A percentile compares a stretch with the other conserved stretches of the same genome.
phyloP scores from a whole-genome alignment of 2,113 vertebrate species.

The Reinhardtius hippoglossoides region DNA sequence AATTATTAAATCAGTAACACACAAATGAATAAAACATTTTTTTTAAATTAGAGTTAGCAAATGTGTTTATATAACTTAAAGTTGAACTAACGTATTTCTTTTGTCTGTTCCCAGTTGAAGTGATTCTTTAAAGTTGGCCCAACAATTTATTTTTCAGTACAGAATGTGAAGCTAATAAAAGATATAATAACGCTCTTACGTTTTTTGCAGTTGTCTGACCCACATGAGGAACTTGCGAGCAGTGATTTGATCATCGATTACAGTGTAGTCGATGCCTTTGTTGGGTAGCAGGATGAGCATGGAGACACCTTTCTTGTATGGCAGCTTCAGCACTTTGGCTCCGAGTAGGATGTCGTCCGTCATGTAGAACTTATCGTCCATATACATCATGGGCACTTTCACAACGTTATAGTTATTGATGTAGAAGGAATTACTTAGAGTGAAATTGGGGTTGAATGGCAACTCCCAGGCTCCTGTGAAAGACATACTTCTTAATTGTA shows the following conservation, averaged over 20 bases:
- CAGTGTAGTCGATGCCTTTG: conserved; percentile 83
- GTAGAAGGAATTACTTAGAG: conserved; percentile 83
- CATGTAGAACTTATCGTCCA: conserved; percentile 79
- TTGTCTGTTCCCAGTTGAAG: too few relatives aligned
- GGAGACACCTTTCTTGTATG: conserved; percentile 86
- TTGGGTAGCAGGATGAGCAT: conserved; percentile 92
- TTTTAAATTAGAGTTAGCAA: too few relatives aligned
- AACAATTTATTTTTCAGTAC: too few relatives aligned
- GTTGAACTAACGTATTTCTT: too few relatives aligned
- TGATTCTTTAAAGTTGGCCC: too few relatives aligned
- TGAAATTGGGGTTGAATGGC: conserved; percentile 85
- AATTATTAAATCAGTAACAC: too few relatives aligned
- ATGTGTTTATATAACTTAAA: too few relatives aligned
- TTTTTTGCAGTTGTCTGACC: conserved; percentile 83
- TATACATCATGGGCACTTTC: conserved; percentile 90
- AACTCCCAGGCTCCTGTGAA: conserved; percentile 86
- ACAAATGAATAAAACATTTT: too few relatives aligned
- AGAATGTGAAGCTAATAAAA: neutral
- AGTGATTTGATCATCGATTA: conserved; percentile 88
- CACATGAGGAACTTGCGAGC: conserved; percentile 84
- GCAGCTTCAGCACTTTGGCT: conserved; percentile 88
- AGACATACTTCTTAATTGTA: conserved; percentile 15
- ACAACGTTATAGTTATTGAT: conserved; percentile 88
- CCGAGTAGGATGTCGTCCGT: conserved; percentile 82
- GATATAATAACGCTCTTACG: conserved; percentile 49